Base-by-base conservation (phyloP, 2,797 vertebrate genomes). In the Cetoscarus ocellatus region DNA sequence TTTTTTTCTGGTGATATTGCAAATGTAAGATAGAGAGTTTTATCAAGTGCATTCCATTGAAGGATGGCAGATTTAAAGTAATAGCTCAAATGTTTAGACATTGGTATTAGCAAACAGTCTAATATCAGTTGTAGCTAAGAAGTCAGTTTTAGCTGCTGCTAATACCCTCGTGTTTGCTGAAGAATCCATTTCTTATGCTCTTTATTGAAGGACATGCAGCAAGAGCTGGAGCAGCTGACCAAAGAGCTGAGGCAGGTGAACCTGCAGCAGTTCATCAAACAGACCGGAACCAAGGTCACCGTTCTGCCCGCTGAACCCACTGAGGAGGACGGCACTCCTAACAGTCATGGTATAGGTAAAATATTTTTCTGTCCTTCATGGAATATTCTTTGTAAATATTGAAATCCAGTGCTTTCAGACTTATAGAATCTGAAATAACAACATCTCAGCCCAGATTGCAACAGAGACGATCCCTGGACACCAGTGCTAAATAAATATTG, bases 171-270 rank as follows among this genome's bases (percentile, higher is more conserved):
- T 8, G 60, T 59, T 19, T 1, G 17, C 48, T 70, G 6, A 67
- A 53, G n/a, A 34, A 27, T 70, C 3, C 8, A n/a, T 61, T 62
- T 49, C 13, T 55, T 15, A 18, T 36, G 42, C 27, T 63, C 56
- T 65, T 82, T 10, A 13, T 68, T 75, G 49, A 81, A 99, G 98
- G 97, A 98, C 84, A 97, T 96, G 91, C 97, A 99, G 61, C 95
- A 96, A 34, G 97, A 99, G 68, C 92, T 99, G 92, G 97, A 99
- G 86, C 97, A 96, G 84, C 84, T 99, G 91, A 99, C 97, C 8
- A 99, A 98, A 91, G 98, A 99, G 93, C 93, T 99, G 79, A 93
- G 98, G 58, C 98, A 99, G 85, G 98, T 99, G 43, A 99, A 99
- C 72, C 96, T 99, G 64, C 98, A 99, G 79, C 98, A 99, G 91